Evolutionary conservation across 1,140 invertebrate species (phyloP).

Genomic region (Gryon sp.): DNA sequence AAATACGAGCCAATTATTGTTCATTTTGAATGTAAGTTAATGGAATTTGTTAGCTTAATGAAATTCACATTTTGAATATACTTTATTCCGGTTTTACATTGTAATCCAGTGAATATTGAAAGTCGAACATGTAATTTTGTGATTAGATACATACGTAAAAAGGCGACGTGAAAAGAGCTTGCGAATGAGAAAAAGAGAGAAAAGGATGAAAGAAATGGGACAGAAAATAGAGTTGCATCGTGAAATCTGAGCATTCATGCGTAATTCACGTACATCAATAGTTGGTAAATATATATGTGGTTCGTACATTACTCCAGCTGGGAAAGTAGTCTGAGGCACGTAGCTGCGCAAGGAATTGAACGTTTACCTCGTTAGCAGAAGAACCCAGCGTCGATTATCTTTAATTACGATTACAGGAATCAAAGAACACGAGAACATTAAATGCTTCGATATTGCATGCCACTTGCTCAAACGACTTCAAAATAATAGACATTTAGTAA

Average conservation of each 20-base stretch:
- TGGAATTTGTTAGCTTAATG: no score
- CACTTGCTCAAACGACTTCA: slow-evolving; percentile 19
- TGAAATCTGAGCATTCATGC: slow-evolving; percentile 33
- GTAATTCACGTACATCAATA: slow-evolving; percentile 43
- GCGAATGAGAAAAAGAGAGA: no score
- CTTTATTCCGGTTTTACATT: no score
- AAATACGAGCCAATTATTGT: no score
- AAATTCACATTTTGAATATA: no score
- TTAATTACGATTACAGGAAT: slow-evolving; percentile 49
- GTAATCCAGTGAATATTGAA: no score
- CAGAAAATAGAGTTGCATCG: slow-evolving; percentile 16
- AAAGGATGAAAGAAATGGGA: neutral
- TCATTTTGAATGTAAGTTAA: no score
- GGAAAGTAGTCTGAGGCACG: neutral
- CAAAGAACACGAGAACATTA: slow-evolving; percentile 37
- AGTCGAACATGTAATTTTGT: no score
- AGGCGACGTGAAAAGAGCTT: no score
- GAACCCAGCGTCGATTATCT: slow-evolving; percentile 39
- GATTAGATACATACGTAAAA: no score
- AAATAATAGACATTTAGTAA: slow-evolving; percentile 4
- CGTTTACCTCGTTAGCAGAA: slow-evolving; percentile 32
- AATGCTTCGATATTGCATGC: slow-evolving; percentile 24
- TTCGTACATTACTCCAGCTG: neutral
- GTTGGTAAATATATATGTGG: slow-evolving; percentile 14
- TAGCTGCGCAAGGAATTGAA: slow-evolving; percentile 33